Percentiles rank a stretch among this genome's conserved stretches.
These are phyloP conservation scores for Phenganax stokvisi DNA, from an alignment of 92 coral and sea anemone genomes.

Conservation along the genomic window DNA sequence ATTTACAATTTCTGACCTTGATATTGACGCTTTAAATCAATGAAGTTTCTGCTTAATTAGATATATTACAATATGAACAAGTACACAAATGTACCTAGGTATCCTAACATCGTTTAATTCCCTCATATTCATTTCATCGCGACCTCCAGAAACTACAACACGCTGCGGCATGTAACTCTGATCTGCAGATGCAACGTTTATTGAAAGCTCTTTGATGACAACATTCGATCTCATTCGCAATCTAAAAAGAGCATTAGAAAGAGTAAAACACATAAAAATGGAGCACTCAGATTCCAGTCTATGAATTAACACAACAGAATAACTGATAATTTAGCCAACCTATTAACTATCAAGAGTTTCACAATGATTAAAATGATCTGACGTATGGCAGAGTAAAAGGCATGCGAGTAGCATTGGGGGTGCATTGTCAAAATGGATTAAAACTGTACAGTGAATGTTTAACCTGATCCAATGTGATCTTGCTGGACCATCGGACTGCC, in stretches of 20 bases:
- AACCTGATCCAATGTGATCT: constrained; percentile 98
- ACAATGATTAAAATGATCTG: too few relatives aligned
- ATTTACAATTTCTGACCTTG: too few relatives aligned
- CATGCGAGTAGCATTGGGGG: too few relatives aligned
- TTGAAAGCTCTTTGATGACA: constrained; percentile 85
- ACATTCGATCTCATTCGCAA: constrained; percentile 95
- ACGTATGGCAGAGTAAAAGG: too few relatives aligned
- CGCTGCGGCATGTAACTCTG: constrained; percentile 99
- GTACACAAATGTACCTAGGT: constrained; percentile 45
- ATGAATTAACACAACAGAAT: too few relatives aligned
- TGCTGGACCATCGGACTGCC: constrained; percentile 99
- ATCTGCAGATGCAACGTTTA: constrained; percentile 91
- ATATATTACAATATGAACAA: not conserved
- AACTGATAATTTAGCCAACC: not conserved
- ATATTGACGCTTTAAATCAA: too few relatives aligned
- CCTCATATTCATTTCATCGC: constrained; percentile 89
- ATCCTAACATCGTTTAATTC: constrained; percentile 90
- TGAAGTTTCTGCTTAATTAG: too few relatives aligned
- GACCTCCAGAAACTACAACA: constrained; percentile 85
- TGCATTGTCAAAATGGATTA: not conserved
- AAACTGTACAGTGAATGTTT: not conserved
- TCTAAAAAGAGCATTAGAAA: constrained; percentile 32
- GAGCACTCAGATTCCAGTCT: too few relatives aligned
- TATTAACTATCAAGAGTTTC: not conserved
- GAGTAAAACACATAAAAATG: too few relatives aligned